Evolutionary conservation across 2,797 vertebrate genomes (phyloP).

Genomic region (Sebastes flavidus): DNA sequence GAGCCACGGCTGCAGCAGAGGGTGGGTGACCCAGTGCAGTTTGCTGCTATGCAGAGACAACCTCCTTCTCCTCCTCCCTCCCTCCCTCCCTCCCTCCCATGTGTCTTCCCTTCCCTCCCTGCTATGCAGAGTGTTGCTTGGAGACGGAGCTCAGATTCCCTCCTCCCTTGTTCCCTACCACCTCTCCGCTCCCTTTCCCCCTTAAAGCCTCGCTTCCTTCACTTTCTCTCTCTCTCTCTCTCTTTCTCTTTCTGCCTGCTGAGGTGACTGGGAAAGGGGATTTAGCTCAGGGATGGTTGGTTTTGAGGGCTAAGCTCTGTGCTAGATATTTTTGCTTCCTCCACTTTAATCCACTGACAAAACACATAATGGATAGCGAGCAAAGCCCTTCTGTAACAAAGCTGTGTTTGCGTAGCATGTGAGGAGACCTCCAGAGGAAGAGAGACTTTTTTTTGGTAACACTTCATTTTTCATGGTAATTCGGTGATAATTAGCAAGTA

Average conservation of each 20-base stretch:
- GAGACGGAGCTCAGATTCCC: constrained; percentile 64
- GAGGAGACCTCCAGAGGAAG: constrained; percentile 14
- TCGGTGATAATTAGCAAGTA: too few species aligned
- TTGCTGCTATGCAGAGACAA: constrained; percentile 85
- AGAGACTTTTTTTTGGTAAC: neutral
- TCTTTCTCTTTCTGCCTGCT: constrained; percentile 9
- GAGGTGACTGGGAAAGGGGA: constrained; percentile 39
- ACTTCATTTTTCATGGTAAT: too few species aligned
- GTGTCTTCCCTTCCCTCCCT: constrained; percentile 50
- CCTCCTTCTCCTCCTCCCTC: constrained; percentile 39
- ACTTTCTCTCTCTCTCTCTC: constrained; percentile 5
- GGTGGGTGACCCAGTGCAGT: constrained; percentile 80
- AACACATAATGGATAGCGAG: constrained; percentile 44
- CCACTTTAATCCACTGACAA: constrained; percentile 60
- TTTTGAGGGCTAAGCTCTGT: constrained; percentile 53
- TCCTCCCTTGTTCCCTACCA: constrained; percentile 14
- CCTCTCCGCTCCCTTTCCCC: constrained; percentile 1
- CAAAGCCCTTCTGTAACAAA: constrained; percentile 32
- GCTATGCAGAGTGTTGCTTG: constrained; percentile 61
- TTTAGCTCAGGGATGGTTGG: constrained; percentile 46
- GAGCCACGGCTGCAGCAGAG: constrained; percentile 82
- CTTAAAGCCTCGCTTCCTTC: constrained; percentile 14
- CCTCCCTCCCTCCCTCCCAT: constrained; percentile 32
- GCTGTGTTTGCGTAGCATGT: constrained; percentile 6
- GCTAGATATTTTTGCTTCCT: constrained; percentile 49